Evolutionary conservation across 2,888 invertebrate genomes (phyloP).

Genomic region (Oscheius sp.): DNA sequence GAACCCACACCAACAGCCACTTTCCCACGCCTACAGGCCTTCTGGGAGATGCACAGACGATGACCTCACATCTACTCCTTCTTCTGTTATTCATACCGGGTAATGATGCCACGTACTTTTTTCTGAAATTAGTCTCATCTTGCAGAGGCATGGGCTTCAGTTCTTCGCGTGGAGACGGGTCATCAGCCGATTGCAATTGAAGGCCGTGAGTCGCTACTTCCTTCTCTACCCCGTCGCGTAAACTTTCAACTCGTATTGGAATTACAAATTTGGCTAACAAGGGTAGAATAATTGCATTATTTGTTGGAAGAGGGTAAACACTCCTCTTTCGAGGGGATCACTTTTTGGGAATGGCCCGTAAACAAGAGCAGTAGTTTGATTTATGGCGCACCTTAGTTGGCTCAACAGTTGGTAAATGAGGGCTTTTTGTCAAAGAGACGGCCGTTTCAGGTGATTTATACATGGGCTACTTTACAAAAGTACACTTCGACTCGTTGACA

Average conservation of each 20-base stretch:
- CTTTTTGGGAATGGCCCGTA: no score
- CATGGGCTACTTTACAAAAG: constrained; percentile 55
- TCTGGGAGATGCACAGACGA: constrained; percentile 23
- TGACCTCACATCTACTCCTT: constrained; percentile 19
- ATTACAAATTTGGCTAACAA: no score
- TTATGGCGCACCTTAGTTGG: no score
- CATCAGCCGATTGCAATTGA: constrained; percentile 56
- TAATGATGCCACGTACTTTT: neutral
- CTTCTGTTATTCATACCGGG: constrained; percentile 28
- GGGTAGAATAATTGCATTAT: no score
- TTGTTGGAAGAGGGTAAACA: no score
- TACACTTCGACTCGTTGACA: constrained; percentile 52
- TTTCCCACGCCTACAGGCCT: constrained; percentile 34
- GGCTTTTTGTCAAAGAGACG: neutral
- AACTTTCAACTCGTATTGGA: no score
- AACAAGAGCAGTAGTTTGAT: no score
- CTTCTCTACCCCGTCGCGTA: neutral
- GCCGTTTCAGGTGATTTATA: constrained; percentile 46
- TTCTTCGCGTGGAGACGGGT: constrained; percentile 55
- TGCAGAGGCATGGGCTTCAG: constrained; percentile 35
- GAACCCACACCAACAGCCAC: constrained; percentile 15
- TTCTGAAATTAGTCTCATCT: neutral
- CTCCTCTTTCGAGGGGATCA: no score
- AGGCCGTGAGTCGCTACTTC: constrained; percentile 41
- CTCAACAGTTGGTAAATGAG: no score